Base-by-base conservation (phyloP, 64 coral and sea anemone genomes). In the Actinia equina region DNA sequence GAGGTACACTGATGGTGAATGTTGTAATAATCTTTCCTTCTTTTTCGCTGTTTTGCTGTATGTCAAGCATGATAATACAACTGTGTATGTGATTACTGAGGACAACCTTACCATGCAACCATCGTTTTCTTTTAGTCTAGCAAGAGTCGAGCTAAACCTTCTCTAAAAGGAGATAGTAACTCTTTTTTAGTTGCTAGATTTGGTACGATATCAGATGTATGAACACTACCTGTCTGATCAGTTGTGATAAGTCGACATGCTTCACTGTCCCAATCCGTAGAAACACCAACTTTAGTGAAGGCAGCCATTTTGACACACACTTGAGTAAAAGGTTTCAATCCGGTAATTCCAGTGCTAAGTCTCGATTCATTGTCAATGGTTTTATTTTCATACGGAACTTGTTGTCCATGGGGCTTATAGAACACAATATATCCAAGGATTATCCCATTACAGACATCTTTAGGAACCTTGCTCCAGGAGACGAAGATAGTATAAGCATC, bases 271-370 rank as follows among this genome's bases (percentile, higher is more conserved):
- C 83, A 85, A 26, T 85, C 62, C 42, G 4, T 85, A 14, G 89
- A 86, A 6, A 14, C 5, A 3, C 89, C 89, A 62, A 80, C 52
- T 11, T 81, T 79, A 6, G 89, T 91, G 15, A 49, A 91, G 19
- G 83, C 84, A 79, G 17, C 46, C 17, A 91, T 43, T 86, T 86
- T 86, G 71, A 91, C 83, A 56, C 89, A 91, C 27, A 83, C 82
- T 9, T 44, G 7, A 42, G 89, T 86, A 44, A 58, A 91, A 22
- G 89, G 89, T 6, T 86, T 84, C 55, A 90, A 23, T 43, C 52
- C 51, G 51, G 45, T 80, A 26, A 62, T 63, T 19, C 62, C 83
- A 52, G 83, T 30, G 17, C 83, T 85, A 18, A 85, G 83, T 42
- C 62, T 85, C 7, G 49, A 18, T 19, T 60, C 83, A 63, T 85